Conservation (phyloP, 2,113 vertebrate genomes). For the Promerops cafer region DNA sequence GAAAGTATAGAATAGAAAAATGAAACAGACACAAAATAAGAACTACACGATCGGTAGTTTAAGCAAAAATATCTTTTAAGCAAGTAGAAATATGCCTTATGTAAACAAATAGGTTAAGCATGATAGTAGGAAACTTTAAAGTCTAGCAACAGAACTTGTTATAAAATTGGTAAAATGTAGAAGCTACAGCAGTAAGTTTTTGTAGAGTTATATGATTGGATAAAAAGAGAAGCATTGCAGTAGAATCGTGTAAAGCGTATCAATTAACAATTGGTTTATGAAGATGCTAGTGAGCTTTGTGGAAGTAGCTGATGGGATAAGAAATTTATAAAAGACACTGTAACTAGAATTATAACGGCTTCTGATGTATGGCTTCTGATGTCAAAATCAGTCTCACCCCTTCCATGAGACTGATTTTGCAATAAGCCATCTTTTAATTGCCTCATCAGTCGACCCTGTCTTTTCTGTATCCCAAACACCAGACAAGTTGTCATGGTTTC, state of each 20-base stretch:
- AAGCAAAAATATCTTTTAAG: not conserved
- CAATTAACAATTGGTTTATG: not conserved
- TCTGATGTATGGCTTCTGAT: not conserved
- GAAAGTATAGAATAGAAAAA: not conserved
- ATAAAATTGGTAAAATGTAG: not conserved
- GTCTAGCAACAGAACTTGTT: not conserved
- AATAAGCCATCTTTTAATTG: not conserved
- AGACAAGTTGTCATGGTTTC: not conserved
- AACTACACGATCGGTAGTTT: not conserved
- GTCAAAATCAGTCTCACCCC: not conserved
- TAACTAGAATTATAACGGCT: not conserved
- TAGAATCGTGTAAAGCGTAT: not conserved
- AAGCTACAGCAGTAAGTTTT: too few species aligned
- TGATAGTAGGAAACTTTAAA: not conserved
- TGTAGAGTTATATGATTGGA: not conserved
- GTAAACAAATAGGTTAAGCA: not conserved
- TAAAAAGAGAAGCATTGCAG: not conserved
- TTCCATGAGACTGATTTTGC: not conserved
- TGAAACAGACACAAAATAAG: not conserved
- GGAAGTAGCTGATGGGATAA: not conserved
- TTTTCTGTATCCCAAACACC: too few species aligned
- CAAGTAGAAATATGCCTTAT: not conserved
- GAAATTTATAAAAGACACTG: not conserved
- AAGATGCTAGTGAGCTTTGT: not conserved
- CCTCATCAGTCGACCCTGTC: too few species aligned